phyloP scores from a whole-genome alignment of 2,888 invertebrate genomes.

The Cheilosia urbana region DNA sequence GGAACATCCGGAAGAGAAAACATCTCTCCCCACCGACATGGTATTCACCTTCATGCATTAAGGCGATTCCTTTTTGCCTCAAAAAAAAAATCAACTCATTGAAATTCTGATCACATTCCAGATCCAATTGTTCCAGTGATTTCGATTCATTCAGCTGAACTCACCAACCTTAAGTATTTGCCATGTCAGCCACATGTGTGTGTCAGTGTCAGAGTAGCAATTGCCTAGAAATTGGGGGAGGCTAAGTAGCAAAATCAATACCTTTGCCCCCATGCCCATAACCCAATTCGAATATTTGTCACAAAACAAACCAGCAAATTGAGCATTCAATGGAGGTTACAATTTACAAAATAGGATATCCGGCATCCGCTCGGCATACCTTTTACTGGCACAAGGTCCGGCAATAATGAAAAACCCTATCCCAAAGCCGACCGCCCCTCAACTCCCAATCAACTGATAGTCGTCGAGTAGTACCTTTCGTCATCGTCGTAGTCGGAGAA shows the following conservation, averaged over 20 bases:
- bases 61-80: not conserved
- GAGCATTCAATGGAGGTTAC: conserved; percentile 22
- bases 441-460: not conserved
- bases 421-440: not conserved
- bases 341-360: conserved; percentile 30
- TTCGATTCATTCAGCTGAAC: conserved; percentile 64
- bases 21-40: not conserved
- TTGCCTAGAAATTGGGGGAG: conserved; percentile 35
- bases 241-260: conserved; percentile 40
- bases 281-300: conserved; percentile 13
- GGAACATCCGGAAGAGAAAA: not conserved
- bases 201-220: conserved; percentile 48
- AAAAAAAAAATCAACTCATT: conserved; percentile 51
- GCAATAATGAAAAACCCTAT: conserved; percentile 1
- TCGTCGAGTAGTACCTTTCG: not conserved
- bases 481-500: not conserved
- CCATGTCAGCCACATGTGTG: conserved; percentile 25
- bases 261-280: not conserved
- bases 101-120: conserved; percentile 52
- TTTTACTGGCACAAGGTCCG: conserved; percentile 10
- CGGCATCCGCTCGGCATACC: conserved; percentile 7
- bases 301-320: conserved; percentile 55
- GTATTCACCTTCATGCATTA: conserved; percentile 10
- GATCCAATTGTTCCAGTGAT: conserved; percentile 72
- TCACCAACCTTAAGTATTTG: conserved; percentile 13